Percentiles rank a stretch among this genome's conserved stretches.
phyloP scores from a whole-genome alignment of 1,140 invertebrate species.

The Wiebesia pumilae region DNA sequence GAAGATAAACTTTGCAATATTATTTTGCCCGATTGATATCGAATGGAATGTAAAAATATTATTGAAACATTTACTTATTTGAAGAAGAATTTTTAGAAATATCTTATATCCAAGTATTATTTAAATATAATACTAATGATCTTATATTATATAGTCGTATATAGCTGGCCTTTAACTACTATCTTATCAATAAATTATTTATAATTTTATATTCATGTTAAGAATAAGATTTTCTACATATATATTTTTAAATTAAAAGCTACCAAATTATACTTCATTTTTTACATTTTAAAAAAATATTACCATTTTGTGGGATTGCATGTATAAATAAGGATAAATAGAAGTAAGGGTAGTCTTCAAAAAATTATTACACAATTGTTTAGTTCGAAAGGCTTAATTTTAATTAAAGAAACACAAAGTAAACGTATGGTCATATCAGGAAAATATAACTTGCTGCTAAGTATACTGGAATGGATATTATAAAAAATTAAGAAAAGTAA shows the following conservation, averaged over 20 bases:
- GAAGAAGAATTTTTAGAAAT: neutral
- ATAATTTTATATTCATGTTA: neutral
- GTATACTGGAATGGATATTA: no score
- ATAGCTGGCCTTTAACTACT: no score
- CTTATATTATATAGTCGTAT: neutral
- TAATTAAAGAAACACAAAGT: no score
- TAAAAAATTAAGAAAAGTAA: neutral
- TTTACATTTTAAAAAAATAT: neutral
- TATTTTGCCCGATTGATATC: slow-evolving; percentile 74
- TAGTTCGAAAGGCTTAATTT: no score
- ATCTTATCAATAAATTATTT: neutral
- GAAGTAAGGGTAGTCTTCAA: no score
- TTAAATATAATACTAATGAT: neutral
- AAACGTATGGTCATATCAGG: no score
- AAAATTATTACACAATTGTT: no score
- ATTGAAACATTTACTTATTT: neutral
- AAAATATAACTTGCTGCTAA: no score
- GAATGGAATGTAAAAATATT: slow-evolving; percentile 14
- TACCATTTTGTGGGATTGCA: no score
- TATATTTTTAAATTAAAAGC: neutral
- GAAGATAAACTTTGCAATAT: slow-evolving; percentile 93
- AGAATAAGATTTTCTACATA: neutral
- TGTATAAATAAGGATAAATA: no score
- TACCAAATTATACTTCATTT: neutral
- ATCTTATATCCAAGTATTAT: neutral